Conservation (phyloP, 2,797 vertebrate genomes). For the Apogon talboti region DNA sequence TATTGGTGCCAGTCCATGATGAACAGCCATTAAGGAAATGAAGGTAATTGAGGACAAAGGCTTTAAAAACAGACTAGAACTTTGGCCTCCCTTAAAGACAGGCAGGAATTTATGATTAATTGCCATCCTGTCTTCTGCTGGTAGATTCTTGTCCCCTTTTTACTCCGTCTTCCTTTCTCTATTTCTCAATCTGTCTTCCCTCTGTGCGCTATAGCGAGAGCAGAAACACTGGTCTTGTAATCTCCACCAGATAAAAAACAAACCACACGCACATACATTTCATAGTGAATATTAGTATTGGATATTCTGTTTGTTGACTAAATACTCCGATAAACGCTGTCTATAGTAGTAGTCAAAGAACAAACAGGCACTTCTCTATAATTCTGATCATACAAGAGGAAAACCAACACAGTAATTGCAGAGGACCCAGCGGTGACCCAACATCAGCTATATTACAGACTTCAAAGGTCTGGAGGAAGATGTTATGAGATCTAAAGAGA, state of each 20-base stretch:
- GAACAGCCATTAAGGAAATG: constrained; percentile 72
- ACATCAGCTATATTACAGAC: constrained; percentile 80
- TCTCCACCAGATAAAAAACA: constrained; percentile 11
- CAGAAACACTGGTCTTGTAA: constrained; percentile 3
- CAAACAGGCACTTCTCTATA: constrained; percentile 64
- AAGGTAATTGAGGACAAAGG: constrained; percentile 73
- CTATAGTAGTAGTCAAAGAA: constrained; percentile 41
- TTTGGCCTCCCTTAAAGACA: constrained; percentile 76
- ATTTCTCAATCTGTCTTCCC: constrained; percentile 29
- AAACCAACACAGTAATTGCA: constrained; percentile 78
- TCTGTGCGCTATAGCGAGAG: neutral
- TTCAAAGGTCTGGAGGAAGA: constrained; percentile 83
- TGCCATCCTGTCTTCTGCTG: constrained; percentile 61
- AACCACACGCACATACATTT: constrained; percentile 16
- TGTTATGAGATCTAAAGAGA: constrained; percentile 77
- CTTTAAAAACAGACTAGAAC: constrained; percentile 76
- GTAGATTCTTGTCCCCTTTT: constrained; percentile 70
- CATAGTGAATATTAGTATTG: constrained; percentile 25
- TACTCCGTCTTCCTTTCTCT: constrained; percentile 15
- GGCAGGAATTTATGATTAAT: constrained; percentile 84
- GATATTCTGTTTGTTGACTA: constrained; percentile 54
- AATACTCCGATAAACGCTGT: constrained; percentile 56
- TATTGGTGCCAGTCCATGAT: constrained; percentile 58
- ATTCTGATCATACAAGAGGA: constrained; percentile 69
- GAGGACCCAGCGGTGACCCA: constrained; percentile 70